phyloP scores from a whole-genome alignment of 2,888 invertebrate genomes.

The Acronicta psi region DNA sequence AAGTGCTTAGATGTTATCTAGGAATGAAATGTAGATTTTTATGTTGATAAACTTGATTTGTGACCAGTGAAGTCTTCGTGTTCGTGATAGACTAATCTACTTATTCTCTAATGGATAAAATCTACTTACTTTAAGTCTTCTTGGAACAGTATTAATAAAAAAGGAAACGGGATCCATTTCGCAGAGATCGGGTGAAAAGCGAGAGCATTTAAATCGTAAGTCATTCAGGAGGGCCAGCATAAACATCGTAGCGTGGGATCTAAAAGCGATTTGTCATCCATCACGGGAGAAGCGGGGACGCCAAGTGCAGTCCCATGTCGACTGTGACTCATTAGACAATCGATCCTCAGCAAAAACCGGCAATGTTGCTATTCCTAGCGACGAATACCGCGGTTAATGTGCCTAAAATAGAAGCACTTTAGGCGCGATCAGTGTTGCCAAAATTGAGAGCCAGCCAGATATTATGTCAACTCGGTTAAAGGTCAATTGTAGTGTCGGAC shows the following conservation, averaged over 20 bases:
- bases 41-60: conserved; percentile 36
- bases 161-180: conserved; percentile 56
- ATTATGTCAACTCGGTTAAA: conserved; percentile 5
- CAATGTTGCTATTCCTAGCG: conserved; percentile 60
- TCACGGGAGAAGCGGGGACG: conserved; percentile 74
- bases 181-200: conserved; percentile 53
- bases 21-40: conserved; percentile 45
- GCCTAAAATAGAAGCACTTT: conserved; percentile 49
- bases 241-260: conserved; percentile 72
- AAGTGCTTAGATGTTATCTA: conserved; percentile 44
- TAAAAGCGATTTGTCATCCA: conserved; percentile 85
- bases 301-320: conserved; percentile 86
- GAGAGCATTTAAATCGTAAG: conserved; percentile 69
- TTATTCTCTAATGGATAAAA: conserved; percentile 26
- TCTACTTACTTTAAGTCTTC: conserved; percentile 29
- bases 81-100: conserved; percentile 28
- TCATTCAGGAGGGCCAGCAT: conserved; percentile 68
- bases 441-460: conserved; percentile 1
- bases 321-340: conserved; percentile 85
- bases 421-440: conserved; percentile 27
- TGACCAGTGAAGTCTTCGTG: conserved; percentile 19
- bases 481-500: background rate
- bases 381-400: conserved; percentile 41
- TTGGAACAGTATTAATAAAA: conserved; percentile 35
- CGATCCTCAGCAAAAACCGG: conserved; percentile 71